Conservation (phyloP, 2,797 vertebrate species). For the Babyrousa celebensis region DNA sequence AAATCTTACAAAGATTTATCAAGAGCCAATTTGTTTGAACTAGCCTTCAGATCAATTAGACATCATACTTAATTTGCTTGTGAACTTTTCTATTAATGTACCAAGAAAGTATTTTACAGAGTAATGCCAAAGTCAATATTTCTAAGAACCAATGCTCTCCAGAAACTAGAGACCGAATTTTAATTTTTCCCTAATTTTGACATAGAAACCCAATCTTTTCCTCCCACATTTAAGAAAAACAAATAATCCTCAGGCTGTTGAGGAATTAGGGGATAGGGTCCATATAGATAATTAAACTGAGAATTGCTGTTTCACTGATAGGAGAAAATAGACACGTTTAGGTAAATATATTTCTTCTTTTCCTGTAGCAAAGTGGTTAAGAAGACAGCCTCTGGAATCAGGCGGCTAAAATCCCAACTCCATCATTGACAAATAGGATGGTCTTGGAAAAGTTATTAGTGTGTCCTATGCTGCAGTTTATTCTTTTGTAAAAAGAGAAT, state of each 20-base stretch:
- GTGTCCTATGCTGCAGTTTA: not conserved
- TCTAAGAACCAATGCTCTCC: slow-evolving; percentile 50
- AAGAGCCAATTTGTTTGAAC: slow-evolving; percentile 1
- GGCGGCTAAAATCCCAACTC: not conserved
- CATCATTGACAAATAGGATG: not conserved
- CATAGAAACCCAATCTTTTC: slow-evolving; percentile 18
- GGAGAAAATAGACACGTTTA: not conserved
- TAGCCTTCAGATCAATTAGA: slow-evolving; percentile 62
- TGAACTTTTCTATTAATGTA: slow-evolving; percentile 55
- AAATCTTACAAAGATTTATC: slow-evolving; percentile 29
- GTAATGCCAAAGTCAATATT: slow-evolving; percentile 19
- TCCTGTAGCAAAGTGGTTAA: not conserved
- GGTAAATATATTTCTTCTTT: slow-evolving; percentile 45
- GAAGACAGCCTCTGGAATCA: not conserved
- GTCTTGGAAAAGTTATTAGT: not conserved
- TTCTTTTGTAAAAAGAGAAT: not conserved
- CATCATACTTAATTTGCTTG: not conserved
- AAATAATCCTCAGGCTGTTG: not conserved
- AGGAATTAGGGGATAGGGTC: slow-evolving; percentile 16
- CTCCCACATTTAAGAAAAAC: slow-evolving; percentile 5
- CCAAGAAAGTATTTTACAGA: slow-evolving; percentile 50
- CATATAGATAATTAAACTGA: slow-evolving; percentile 39
- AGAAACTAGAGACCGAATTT: slow-evolving; percentile 12
- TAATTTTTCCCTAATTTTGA: slow-evolving; percentile 59
- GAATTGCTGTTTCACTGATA: not conserved